phyloP scores from a whole-genome alignment of 2,113 vertebrate species.

The Cyprinodon tularosa region DNA sequence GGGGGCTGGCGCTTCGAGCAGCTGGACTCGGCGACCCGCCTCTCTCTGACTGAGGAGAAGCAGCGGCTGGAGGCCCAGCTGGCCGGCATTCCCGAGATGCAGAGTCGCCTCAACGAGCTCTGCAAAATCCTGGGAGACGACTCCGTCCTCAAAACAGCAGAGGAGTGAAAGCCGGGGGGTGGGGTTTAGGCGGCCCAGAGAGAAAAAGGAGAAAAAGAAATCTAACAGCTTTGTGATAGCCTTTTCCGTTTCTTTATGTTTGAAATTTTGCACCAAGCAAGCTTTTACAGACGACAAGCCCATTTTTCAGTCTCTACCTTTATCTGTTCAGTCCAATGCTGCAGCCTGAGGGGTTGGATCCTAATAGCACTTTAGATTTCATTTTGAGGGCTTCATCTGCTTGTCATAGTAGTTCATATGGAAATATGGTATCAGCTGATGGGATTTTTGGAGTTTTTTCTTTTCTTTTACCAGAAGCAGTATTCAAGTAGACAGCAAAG shows the following conservation, averaged over 20 bases:
- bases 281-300: neutral
- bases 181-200: neutral
- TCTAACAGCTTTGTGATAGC: neutral
- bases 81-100: slow-evolving; percentile 97
- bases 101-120: slow-evolving; percentile 94
- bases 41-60: slow-evolving; percentile 96
- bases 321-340: slow-evolving; percentile 1
- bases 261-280: neutral
- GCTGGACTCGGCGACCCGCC: slow-evolving; percentile 92
- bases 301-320: slow-evolving; percentile 4
- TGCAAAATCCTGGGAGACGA: slow-evolving; percentile 97
- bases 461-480: slow-evolving; percentile 36
- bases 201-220: slow-evolving; percentile 25
- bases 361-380: slow-evolving; percentile 63
- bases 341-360: slow-evolving; percentile 1
- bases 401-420: slow-evolving; percentile 11
- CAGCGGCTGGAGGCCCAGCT: slow-evolving; percentile 95
- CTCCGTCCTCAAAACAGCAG: slow-evolving; percentile 90
- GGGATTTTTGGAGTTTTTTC: neutral
- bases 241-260: slow-evolving; percentile 3
- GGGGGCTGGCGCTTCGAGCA: slow-evolving; percentile 97
- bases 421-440: slow-evolving; percentile 2
- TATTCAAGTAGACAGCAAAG: slow-evolving; percentile 27
- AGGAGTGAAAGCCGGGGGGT: slow-evolving; percentile 52
- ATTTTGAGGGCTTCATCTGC: slow-evolving; percentile 27